A percentile compares a stretch with the other conserved stretches of the same genome.
phyloP scores from a whole-genome alignment of 2,797 vertebrate genomes.

The Philypnodon macrostomus region DNA sequence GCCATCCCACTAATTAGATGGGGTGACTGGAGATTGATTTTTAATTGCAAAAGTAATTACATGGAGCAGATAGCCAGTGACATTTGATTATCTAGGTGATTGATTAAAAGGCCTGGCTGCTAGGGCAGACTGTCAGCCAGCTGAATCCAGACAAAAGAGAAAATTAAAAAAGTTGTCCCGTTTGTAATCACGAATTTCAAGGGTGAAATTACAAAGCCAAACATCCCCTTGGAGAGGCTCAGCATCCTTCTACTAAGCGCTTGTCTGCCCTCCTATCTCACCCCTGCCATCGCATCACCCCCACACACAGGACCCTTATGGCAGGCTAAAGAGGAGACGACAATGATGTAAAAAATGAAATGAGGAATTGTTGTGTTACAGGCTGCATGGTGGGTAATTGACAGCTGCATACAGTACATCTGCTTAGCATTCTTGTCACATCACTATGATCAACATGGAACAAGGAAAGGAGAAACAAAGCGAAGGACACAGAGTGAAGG shows the following conservation, averaged over 20 bases:
- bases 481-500: constrained; percentile 38
- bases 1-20: constrained; percentile 99
- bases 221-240: constrained; percentile 81
- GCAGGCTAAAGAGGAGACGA: constrained; percentile 58
- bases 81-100: constrained; percentile 99
- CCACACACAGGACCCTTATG: constrained; percentile 45
- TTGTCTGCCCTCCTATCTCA: constrained; percentile 70
- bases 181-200: constrained; percentile 99
- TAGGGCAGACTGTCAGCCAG: constrained; percentile 92
- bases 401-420: constrained; percentile 48
- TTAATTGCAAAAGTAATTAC: constrained; percentile 99
- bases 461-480: constrained; percentile 28
- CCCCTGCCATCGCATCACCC: constrained; percentile 55
- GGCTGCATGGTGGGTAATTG: constrained; percentile 68
- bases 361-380: constrained; percentile 72
- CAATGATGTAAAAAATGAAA: constrained; percentile 79
- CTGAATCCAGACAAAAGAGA: constrained; percentile 98
- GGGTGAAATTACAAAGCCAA: constrained; percentile 97
- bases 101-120: constrained; percentile 99
- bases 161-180: constrained; percentile 99
- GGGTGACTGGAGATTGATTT: constrained; percentile 99
- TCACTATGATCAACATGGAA: constrained; percentile 44
- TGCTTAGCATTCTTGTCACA: constrained; percentile 64
- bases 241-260: constrained; percentile 64
- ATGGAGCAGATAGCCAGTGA: constrained; percentile 99